Evolutionary conservation across 2,113 vertebrate genomes (phyloP).

Genomic region (Pica pica): DNA sequence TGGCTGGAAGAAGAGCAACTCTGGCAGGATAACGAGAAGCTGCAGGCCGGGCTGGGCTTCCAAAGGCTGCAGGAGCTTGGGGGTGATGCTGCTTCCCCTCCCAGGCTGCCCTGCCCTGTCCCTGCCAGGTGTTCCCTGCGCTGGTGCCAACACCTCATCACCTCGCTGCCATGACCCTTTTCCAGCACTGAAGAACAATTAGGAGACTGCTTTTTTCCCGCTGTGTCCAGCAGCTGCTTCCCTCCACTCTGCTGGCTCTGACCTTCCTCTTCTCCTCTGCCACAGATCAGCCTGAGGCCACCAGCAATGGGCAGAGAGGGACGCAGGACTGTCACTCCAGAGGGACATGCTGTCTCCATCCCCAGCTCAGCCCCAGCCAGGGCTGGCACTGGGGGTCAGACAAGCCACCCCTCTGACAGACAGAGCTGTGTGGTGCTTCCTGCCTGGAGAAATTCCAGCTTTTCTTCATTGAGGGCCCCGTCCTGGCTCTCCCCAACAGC

Average conservation of each 20-base stretch:
- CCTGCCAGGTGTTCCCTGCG: background rate
- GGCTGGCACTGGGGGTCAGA: background rate
- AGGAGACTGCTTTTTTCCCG: background rate
- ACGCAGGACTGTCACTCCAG: accelerated
- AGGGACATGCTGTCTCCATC: accelerated
- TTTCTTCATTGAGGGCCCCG: background rate
- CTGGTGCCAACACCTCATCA: background rate
- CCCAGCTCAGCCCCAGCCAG: background rate
- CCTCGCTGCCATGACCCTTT: background rate
- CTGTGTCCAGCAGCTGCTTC: background rate
- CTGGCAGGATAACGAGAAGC: background rate
- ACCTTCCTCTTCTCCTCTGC: constrained; percentile 25
- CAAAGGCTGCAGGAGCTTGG: background rate
- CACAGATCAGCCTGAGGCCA: background rate
- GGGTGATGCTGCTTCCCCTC: background rate
- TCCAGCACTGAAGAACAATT: background rate
- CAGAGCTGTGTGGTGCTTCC: background rate
- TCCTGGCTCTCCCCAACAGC: background rate
- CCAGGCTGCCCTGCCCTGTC: background rate
- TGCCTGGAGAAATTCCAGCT: background rate
- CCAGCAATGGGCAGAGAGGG: accelerated
- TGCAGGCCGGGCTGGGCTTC: background rate
- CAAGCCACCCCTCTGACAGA: accelerated
- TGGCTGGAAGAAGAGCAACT: background rate
- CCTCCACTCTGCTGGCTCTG: background rate